phyloP scores from a whole-genome alignment of 2,797 vertebrate genomes.

The Centropyge bicolor region DNA sequence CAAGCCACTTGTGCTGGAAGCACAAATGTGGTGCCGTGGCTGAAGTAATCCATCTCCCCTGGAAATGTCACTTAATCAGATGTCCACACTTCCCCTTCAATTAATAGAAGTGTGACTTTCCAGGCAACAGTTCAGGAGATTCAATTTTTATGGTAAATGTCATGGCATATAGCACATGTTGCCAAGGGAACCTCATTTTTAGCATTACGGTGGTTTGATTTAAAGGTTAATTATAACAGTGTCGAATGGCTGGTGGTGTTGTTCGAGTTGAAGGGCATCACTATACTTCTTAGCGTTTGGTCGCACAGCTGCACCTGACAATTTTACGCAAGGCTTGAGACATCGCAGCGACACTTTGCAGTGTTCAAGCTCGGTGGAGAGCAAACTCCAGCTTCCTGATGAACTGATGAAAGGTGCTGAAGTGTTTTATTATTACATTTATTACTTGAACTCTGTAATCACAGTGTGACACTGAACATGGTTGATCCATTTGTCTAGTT shows the following conservation, averaged over 20 bases:
- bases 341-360: neutral
- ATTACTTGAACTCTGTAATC: neutral
- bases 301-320: slow-evolving; percentile 33
- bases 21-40: slow-evolving; percentile 29
- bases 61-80: slow-evolving; percentile 84
- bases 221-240: slow-evolving; percentile 85
- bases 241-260: slow-evolving; percentile 43
- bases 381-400: neutral
- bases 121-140: slow-evolving; percentile 81
- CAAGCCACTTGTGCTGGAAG: slow-evolving; percentile 31
- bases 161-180: slow-evolving; percentile 82
- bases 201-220: slow-evolving; percentile 67
- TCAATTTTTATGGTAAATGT: slow-evolving; percentile 88
- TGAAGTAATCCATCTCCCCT: slow-evolving; percentile 74
- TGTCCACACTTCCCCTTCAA: slow-evolving; percentile 77
- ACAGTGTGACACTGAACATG: neutral
- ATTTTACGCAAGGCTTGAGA: slow-evolving; percentile 45
- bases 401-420: slow-evolving; percentile 16
- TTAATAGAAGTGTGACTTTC: slow-evolving; percentile 83
- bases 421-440: slow-evolving; percentile 15
- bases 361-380: slow-evolving; percentile 11
- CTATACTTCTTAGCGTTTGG: slow-evolving; percentile 31
- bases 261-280: slow-evolving; percentile 70
- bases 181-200: slow-evolving; percentile 77
- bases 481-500: slow-evolving; percentile 18